phyloP scores from a whole-genome alignment of 2,888 invertebrate species.

The Lordiphosa fenestrarum region DNA sequence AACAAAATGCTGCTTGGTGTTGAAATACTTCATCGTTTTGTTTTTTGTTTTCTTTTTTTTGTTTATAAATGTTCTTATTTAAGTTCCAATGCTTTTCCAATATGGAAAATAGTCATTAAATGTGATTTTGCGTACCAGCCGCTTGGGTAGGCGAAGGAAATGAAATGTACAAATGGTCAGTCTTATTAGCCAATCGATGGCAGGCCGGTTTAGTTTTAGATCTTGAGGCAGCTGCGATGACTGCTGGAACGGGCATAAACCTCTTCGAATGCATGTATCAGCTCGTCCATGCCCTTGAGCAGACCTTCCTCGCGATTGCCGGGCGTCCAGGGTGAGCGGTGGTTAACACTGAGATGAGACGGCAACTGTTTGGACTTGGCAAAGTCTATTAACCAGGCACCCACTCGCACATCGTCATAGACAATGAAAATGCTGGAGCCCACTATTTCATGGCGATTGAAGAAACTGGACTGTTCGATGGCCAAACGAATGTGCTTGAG shows the following conservation, averaged over 20 bases:
- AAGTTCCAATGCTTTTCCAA: slow-evolving; percentile 48
- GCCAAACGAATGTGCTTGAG: slow-evolving; percentile 88
- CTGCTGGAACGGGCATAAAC: slow-evolving; percentile 72
- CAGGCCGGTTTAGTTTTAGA: slow-evolving; percentile 37
- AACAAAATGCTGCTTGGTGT: slow-evolving; percentile 67
- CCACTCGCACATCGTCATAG: slow-evolving; percentile 92
- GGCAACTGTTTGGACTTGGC: slow-evolving; percentile 93
- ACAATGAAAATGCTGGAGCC: slow-evolving; percentile 97
- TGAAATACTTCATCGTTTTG: slow-evolving; percentile 63
- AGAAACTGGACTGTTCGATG: slow-evolving; percentile 92
- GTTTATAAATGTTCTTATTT: slow-evolving; percentile 12
- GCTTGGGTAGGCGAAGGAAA: slow-evolving; percentile 12
- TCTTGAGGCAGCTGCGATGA: slow-evolving; percentile 71
- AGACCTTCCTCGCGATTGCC: slow-evolving; percentile 99
- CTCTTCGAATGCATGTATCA: slow-evolving; percentile 86
- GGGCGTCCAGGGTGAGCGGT: slow-evolving; percentile 90
- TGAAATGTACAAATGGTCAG: slow-evolving; percentile 40
- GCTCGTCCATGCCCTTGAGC: slow-evolving; percentile 93
- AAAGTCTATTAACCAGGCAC: slow-evolving; percentile 98
- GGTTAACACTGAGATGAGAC: slow-evolving; percentile 86
- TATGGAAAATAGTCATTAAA: slow-evolving; percentile 61
- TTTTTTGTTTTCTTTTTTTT: slow-evolving; percentile 15
- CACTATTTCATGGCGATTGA: slow-evolving; percentile 93
- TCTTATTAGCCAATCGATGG: slow-evolving; percentile 45
- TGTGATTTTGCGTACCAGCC: slow-evolving; percentile 18